Percentiles rank a stretch among this genome's conserved stretches.
These are phyloP conservation scores for Catamblyrhynchus diadema DNA, from an alignment of 2,797 vertebrate genomes.

Conservation along the genomic window DNA sequence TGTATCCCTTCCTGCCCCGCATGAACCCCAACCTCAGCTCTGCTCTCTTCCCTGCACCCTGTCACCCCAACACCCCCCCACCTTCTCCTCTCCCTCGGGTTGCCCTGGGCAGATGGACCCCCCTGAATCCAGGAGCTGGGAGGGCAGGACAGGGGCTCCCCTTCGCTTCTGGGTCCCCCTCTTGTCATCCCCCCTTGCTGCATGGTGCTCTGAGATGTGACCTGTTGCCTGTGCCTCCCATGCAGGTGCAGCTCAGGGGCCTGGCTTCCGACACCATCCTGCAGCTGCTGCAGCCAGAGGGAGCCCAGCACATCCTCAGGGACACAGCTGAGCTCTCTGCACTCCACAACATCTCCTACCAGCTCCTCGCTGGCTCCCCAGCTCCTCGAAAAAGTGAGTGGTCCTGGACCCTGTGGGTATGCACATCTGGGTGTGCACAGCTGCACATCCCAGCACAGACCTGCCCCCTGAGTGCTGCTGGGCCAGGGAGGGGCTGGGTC, in stretches of 20 bases:
- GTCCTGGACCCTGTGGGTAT: neutral
- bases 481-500: neutral
- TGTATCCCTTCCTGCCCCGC: neutral
- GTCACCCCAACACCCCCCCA: neutral
- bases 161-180: neutral
- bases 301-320: neutral
- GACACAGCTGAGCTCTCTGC: neutral
- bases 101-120: neutral
- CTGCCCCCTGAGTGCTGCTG: neutral
- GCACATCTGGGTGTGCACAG: neutral
- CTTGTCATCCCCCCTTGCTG: neutral
- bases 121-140: neutral
- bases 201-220: neutral
- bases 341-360: slow-evolving; percentile 21
- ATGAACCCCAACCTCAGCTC: neutral
- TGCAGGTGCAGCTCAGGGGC: neutral
- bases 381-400: slow-evolving; percentile 68
- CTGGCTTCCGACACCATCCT: fast-evolving
- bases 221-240: neutral
- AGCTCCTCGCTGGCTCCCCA: slow-evolving; percentile 42
- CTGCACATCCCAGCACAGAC: fast-evolving
- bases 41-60: neutral
- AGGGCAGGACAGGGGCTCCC: neutral
- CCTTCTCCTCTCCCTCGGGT: neutral
- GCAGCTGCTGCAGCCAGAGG: neutral